Evolutionary conservation across 2,888 invertebrate genomes (phyloP), one percentile per base, ranked within the genome.

Genomic region (Polietes domitor): DNA sequence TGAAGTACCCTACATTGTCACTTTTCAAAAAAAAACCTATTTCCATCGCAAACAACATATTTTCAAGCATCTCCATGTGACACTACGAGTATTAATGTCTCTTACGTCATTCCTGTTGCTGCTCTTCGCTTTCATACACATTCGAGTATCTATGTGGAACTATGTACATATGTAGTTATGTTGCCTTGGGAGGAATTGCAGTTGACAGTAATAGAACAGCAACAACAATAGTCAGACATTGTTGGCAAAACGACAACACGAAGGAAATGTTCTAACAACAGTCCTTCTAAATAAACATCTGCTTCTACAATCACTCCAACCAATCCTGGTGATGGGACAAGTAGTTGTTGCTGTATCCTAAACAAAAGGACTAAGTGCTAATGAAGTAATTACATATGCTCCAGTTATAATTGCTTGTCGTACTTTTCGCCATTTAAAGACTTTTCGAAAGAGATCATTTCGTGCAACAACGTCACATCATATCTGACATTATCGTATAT

Each of bases 341-440:
- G 58, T 50, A n/a, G 50, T 17, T 50, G 50, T 12, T 26, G 26
- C 24, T 24, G 65, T 65, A 19, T 65, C 37, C 65, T 10, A 41
- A n/a, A 10, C 41, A 15, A 10, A 77, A 73, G 73, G 74, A 53
- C 81, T 73, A 68, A 84, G 76, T 81, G 78, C 81, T 84, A 75
- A 81, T 84, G 81, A 84, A 81, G 81, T 76, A 81, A 78, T 84
- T 73, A 81, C 84, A 81, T 81, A 84, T 78, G 78, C 81, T 79
- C 43, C 68, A 68, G 41, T 68, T 68, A 68, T 68, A 68, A 84
- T 68, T 68, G 68, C 41, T 84, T 78, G 81, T 81, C 81, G 78
- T 84, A 73, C 70, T 81, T 81, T 76, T 7, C 77, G 70, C 70
- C 72, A 72, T 78, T 78, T 76, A 73, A 68, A 17, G 72, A 26